Percentiles rank a stretch among this genome's conserved stretches.
phyloP scores from a whole-genome alignment of 2,113 vertebrate genomes.

The Aspidoscelis tigris region DNA sequence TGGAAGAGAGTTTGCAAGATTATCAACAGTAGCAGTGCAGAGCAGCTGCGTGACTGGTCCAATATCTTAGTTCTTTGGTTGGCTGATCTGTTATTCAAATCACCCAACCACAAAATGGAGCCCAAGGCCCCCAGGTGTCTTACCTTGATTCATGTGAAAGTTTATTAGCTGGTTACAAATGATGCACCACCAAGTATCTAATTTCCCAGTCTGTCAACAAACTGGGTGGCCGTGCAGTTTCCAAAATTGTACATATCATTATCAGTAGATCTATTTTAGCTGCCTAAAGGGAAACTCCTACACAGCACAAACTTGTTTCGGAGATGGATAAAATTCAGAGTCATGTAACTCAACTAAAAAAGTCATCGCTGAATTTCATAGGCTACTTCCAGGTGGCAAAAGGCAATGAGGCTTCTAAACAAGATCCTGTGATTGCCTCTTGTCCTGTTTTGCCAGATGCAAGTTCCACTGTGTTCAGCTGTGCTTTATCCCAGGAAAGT shows the following conservation, averaged over 20 bases:
- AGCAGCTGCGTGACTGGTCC: background rate
- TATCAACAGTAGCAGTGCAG: background rate
- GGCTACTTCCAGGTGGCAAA: no score
- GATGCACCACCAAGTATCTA: background rate
- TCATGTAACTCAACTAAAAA: background rate
- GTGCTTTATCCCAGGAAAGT: no score
- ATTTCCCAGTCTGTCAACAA: background rate
- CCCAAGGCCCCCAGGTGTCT: background rate
- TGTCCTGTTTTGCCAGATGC: no score
- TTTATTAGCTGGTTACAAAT: background rate
- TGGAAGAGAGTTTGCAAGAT: background rate
- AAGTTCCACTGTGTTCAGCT: no score
- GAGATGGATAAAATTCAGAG: background rate
- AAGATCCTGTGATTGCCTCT: no score
- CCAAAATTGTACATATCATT: background rate
- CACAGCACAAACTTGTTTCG: background rate
- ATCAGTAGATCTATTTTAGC: background rate
- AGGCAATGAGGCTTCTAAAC: no score
- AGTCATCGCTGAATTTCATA: background rate
- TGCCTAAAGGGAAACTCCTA: background rate
- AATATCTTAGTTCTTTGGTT: background rate
- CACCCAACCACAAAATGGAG: background rate
- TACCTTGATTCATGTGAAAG: background rate
- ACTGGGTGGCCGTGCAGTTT: background rate
- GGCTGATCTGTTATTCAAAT: background rate